A percentile compares a stretch with the other conserved stretches of the same genome.
Evolutionary conservation across 1,140 invertebrate species (phyloP).

Genomic region (Hetaerina americana): DNA sequence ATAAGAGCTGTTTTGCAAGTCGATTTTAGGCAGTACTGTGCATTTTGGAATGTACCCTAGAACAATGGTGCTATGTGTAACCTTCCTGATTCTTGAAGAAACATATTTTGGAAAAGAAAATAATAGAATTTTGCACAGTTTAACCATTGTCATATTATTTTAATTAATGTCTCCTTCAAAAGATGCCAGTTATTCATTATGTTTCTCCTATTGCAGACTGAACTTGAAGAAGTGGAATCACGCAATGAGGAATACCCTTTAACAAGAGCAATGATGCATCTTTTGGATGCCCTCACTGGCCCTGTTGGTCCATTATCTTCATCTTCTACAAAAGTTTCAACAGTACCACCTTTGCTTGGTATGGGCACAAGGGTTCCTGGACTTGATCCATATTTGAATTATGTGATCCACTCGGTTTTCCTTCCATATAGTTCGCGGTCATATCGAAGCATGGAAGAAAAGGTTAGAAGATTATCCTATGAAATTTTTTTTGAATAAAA

Average conservation of each 20-base stretch:
- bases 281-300: conserved; percentile 63
- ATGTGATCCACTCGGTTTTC: conserved; percentile 64
- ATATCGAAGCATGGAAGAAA: conserved; percentile 62
- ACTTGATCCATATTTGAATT: conserved; percentile 78
- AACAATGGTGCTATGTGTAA: too few species aligned
- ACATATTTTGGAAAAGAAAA: background rate
- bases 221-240: conserved; percentile 67
- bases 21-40: too few species aligned
- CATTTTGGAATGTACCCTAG: too few species aligned
- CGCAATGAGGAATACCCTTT: conserved; percentile 77
- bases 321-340: conserved; percentile 22
- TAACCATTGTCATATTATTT: too few species aligned
- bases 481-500: too few species aligned
- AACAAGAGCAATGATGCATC: conserved; percentile 61
- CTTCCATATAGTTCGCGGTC: conserved; percentile 60
- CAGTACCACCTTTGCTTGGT: conserved; percentile 64
- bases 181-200: background rate
- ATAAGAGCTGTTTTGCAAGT: too few species aligned
- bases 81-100: conserved; percentile 12
- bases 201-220: conserved; percentile 27
- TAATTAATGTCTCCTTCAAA: background rate
- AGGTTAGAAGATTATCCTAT: too few species aligned
- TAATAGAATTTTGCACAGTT: background rate
- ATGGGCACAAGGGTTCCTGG: conserved; percentile 68
- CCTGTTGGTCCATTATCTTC: conserved; percentile 23